These are phyloP conservation scores for Limnephilus rhombicus DNA, from an alignment of 2,888 invertebrate genomes.

Conservation along the genomic window DNA sequence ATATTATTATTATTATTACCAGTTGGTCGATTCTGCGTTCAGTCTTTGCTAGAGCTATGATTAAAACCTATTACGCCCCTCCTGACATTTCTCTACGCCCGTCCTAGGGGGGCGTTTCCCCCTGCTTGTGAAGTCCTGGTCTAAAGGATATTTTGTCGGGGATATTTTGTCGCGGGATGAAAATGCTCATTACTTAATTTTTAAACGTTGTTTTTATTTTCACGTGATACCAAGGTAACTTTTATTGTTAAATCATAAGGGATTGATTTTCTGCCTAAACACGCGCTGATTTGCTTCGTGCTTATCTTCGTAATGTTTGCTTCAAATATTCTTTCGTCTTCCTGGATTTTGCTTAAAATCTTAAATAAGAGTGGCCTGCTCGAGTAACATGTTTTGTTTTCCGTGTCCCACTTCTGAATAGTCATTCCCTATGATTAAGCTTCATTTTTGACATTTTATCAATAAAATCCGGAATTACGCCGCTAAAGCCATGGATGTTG, in stretches of 20 bases:
- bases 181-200: too few relatives aligned
- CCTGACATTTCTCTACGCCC: too few relatives aligned
- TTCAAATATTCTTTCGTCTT: background rate
- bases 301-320: background rate
- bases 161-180: too few relatives aligned
- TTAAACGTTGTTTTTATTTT: too few relatives aligned
- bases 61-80: too few relatives aligned
- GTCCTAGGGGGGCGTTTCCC: too few relatives aligned
- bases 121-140: too few relatives aligned
- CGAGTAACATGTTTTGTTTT: background rate
- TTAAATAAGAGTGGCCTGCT: background rate
- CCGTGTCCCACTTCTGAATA: background rate
- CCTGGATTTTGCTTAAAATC: background rate
- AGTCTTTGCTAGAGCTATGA: too few relatives aligned
- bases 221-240: background rate
- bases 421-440: background rate
- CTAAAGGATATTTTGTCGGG: too few relatives aligned
- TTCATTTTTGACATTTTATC: background rate
- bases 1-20: too few relatives aligned
- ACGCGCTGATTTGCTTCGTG: background rate
- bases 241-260: background rate
- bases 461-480: background rate
- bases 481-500: background rate
- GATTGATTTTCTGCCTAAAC: background rate
- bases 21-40: too few relatives aligned